These are phyloP conservation scores for Megathymus violae DNA, from an alignment of 1,140 invertebrate species.

Conservation along the genomic window DNA sequence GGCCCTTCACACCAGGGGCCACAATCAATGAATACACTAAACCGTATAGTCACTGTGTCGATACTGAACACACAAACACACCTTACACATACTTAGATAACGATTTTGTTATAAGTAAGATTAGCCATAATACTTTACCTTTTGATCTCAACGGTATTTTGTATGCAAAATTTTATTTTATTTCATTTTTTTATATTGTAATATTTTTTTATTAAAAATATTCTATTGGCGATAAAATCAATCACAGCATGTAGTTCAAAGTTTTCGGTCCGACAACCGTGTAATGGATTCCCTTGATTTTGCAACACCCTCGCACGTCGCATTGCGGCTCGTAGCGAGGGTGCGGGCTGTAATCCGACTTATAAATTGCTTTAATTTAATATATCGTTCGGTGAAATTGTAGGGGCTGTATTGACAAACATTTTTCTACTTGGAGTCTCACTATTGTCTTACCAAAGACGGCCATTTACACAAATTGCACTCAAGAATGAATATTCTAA, in stretches of 20 bases:
- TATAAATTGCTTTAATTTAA: constrained; percentile 76
- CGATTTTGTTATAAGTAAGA: too few species aligned
- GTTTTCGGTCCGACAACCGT: background rate
- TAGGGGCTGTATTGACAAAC: constrained; percentile 47
- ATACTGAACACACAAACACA: too few species aligned
- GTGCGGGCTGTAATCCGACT: constrained; percentile 52
- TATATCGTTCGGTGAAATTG: constrained; percentile 55
- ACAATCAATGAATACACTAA: too few species aligned
- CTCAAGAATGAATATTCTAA: background rate
- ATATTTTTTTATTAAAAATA: too few species aligned
- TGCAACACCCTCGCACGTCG: constrained; percentile 42
- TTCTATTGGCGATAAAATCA: background rate
- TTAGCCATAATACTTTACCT: too few species aligned
- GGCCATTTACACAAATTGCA: background rate
- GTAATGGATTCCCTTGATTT: constrained; percentile 28
- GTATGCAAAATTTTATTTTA: too few species aligned
- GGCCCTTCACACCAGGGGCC: too few species aligned
- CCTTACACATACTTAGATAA: too few species aligned
- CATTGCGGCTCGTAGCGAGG: constrained; percentile 50
- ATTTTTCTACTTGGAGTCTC: constrained; percentile 52
- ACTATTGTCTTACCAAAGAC: constrained; percentile 16
- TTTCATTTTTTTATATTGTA: too few species aligned
- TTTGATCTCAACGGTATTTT: too few species aligned
- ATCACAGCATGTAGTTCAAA: background rate
- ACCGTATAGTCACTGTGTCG: too few species aligned